phyloP scores from a whole-genome alignment of 2,797 vertebrate species.

The Scolopax rusticola region DNA sequence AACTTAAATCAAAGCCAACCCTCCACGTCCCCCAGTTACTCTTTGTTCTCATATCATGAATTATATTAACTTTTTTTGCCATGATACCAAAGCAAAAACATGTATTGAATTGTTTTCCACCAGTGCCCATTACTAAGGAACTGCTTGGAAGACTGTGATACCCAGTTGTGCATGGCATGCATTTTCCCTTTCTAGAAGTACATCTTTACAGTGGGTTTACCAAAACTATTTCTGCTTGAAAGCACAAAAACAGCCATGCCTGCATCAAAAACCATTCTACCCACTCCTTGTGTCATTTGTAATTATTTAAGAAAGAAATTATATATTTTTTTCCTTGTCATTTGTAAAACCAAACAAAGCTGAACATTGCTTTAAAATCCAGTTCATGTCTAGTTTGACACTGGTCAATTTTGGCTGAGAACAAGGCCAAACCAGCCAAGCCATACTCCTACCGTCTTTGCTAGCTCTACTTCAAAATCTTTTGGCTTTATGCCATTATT shows the following conservation, averaged over 20 bases:
- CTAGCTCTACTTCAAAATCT: background rate
- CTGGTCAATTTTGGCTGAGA: background rate
- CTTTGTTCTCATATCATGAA: background rate
- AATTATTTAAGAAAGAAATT: background rate
- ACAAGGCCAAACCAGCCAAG: background rate
- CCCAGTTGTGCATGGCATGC: rapidly evolving
- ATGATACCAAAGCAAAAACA: background rate
- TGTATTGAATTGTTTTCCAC: background rate
- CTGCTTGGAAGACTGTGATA: background rate
- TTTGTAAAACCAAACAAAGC: background rate
- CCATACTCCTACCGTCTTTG: background rate
- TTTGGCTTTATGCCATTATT: background rate
- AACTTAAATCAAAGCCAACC: background rate
- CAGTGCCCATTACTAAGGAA: background rate
- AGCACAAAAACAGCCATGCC: background rate
- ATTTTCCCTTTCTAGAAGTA: background rate
- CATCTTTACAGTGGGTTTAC: background rate
- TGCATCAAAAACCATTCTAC: background rate
- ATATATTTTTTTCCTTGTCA: rapidly evolving
- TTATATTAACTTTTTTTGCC: background rate
- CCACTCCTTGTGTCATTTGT: background rate
- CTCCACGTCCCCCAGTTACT: no score
- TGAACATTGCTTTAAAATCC: background rate
- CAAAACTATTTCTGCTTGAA: background rate
- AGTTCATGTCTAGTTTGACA: background rate